Base-by-base conservation (phyloP, 1,140 invertebrate species). In the Acromyrmex charruanus region DNA sequence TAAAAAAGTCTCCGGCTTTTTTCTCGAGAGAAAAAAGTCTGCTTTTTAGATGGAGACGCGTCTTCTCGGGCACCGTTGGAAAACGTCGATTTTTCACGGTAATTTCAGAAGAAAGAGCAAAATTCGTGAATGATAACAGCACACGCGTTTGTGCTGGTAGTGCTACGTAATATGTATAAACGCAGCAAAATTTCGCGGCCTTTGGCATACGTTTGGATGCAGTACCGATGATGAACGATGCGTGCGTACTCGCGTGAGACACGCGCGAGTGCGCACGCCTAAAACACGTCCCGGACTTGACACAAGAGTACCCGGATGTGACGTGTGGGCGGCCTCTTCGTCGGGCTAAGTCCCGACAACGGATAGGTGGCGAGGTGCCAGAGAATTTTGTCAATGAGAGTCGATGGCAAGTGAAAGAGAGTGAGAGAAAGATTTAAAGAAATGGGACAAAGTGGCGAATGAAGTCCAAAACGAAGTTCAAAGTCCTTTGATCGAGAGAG, bases 171-270 rank as follows among this genome's bases (percentile, higher is more conserved):
- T 35, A 69, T 12, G 61, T 80, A 21, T 53, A 53, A 75, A 61
- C 25, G 68, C 75, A 77, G 51, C 77, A 88, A 91, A 90, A 90
- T 91, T 80, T 94, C 92, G 92, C 94, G 94, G 93, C 92, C 92
- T 93, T 94, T 94, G 94, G 92, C 91, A 94, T 91, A 94, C 91
- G 90, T 94, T 94, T 93, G 93, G 93, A 94, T 95, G 92, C 93
- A 92, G 65, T 91, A 94, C 94, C 91, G 91, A 95, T 87, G 77
- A 89, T 77, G 87, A 90, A 88, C 31, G 72, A 21, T 66, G 88
- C 71, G 58, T 51, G 74, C 66, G 21, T 53, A 18, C 39, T 49
- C 65, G 71, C 69, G 71, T 35, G 84, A 28, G 14, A 39, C 31
- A 44, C 65, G 55, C 68, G 89, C 51, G 87, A 59, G 21, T 25